Base-by-base conservation (phyloP, 2,888 invertebrate species). In the Ypsolopha scabrella region DNA sequence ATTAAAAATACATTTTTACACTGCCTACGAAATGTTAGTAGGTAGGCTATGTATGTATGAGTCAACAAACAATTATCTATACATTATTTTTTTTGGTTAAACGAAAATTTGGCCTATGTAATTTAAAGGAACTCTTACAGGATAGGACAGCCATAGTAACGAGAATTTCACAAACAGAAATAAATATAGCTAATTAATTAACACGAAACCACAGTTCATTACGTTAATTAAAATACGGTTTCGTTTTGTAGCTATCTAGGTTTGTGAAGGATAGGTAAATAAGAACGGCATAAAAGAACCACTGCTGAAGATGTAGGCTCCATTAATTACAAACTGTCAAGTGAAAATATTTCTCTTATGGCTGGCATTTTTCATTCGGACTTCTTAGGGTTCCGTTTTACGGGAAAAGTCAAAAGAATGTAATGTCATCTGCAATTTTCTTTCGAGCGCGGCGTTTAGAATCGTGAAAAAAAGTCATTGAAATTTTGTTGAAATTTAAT, bases 341-440 rank as follows among this genome's bases (percentile, higher is more conserved):
- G 51, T 50, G 51, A 35, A 53, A 52, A 51, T 37, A 51, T 53
- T 52, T 49, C 54, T 51, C 51, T 55, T 49, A 48, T 47, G 24
- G 47, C 24, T 38, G 52, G 51, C 45, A 55, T 50, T 52, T 65
- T 71, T 67, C 61, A 56, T 62, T 62, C 61, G 54, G 60, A 65
- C 62, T 59, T 57, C 59, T 58, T 24, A 24, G 24, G 4, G 24
- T 24, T 24, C 24, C 24, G 24, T 24, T 3, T 24, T 24, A 24
- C 24, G 24, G 24, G 24, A 24, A 24, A 24, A 24, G 24, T 4
- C 24, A 24, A 24, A 4, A 24, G 24, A 24, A 24, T 2, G 24
- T 24, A 3, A 24, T 4, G 24, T 24, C 24, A 24, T 24, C 4
- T 24, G 24, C 24, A 24, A 24, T 24, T 24, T 24, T 24, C 24